A percentile compares a stretch with the other conserved stretches of the same genome.
These are phyloP conservation scores for Leucoraja ocellata DNA, from an alignment of 2,797 vertebrate species.

Conservation along the genomic window DNA sequence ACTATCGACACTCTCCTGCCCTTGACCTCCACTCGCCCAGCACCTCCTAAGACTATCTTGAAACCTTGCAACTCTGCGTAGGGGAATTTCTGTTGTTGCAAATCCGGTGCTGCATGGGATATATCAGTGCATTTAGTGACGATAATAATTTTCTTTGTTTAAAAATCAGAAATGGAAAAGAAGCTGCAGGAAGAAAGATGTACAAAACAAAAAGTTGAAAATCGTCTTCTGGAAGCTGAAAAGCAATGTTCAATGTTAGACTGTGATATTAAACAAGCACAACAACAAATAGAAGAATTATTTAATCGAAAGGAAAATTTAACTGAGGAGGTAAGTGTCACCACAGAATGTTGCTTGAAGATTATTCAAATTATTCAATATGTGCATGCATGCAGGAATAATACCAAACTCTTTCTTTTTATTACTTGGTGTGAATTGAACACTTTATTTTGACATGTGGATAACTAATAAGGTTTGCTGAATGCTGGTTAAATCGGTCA, in stretches of 20 bases:
- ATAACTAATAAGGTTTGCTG: background rate
- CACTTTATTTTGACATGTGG: background rate
- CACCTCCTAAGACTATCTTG: background rate
- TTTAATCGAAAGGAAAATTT: constrained; percentile 81
- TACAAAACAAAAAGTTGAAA: constrained; percentile 85
- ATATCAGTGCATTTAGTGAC: background rate
- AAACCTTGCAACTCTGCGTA: background rate
- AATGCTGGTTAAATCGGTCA: background rate
- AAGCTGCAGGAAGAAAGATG: constrained; percentile 83
- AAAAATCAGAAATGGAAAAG: constrained; percentile 79
- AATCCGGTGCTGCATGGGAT: background rate
- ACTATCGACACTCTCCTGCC: background rate
- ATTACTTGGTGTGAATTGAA: background rate
- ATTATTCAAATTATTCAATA: constrained; percentile 34
- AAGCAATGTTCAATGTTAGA: constrained; percentile 91
- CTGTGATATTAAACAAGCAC: constrained; percentile 91
- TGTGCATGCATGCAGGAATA: background rate
- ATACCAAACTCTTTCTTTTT: background rate
- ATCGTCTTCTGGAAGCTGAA: constrained; percentile 83
- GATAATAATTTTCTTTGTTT: constrained; percentile 28
- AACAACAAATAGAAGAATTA: constrained; percentile 88
- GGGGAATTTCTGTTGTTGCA: background rate
- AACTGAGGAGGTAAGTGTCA: constrained; percentile 76
- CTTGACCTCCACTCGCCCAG: background rate
- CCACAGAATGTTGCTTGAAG: constrained; percentile 39